Base-by-base conservation (phyloP, 2,113 vertebrate species). In the Plectropomus leopardus region DNA sequence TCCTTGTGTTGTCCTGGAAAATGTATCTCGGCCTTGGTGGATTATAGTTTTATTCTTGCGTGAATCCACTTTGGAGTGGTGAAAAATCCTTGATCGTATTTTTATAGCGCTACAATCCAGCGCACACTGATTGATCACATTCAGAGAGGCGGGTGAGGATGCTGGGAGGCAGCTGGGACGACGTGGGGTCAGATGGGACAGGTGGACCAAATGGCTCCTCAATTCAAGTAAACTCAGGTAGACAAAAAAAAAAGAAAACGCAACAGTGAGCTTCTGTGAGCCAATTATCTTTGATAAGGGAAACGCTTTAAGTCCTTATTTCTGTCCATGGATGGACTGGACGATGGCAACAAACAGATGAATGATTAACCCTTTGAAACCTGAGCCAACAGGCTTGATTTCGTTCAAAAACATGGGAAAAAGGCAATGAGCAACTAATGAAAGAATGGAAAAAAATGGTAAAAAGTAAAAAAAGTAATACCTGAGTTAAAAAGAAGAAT, bases 191-290 rank as follows among this genome's bases (percentile, higher is more conserved):
- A 60, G 63, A 34, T 16, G 60, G 73, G 85, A 83, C 86, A 82
- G 74, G 75, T 81, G 84, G 61, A 53, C 23, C 83, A 87, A 85
- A 86, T 85, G 88, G 84, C 15, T 65, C 71, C 36, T 44, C n/a
- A 16, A 16, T 80, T 87, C 68, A 78, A 80, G 83, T 84, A 77
- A 77, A 77, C 59, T 69, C 83, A 80, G 71, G 72, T 55, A 58
- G 77, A 60, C 30, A 32, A 32, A 57, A 57, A 21, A 42, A 32
- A 32, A 57, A 57, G 17, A 42, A 70, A 40, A 63, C 34, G 78
- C 67, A 82, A 48, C 48, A 44, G 28, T 32, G 16, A 47, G 26
- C 26, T 17, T 51, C 19, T 72, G 53, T 59, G 54, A 15, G 42
- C 34, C 26, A 64, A 63, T 71, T 32, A 63, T 53, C 11, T 5